phyloP scores from a whole-genome alignment of 2,113 vertebrate species.

The Cryptotis parvus region DNA sequence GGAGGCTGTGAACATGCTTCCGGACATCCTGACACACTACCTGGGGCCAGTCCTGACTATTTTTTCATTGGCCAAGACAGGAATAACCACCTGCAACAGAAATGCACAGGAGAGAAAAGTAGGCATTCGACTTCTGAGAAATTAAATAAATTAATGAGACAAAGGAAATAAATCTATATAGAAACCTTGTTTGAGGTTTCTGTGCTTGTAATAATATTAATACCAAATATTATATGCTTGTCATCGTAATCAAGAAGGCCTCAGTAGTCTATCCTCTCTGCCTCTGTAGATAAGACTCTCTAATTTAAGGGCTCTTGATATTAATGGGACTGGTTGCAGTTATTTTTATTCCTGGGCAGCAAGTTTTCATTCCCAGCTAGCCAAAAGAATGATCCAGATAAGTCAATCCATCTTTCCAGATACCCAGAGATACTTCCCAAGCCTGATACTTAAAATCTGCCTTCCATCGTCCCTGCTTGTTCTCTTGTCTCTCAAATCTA shows the following conservation, averaged over 20 bases:
- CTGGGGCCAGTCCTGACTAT: conserved; percentile 91
- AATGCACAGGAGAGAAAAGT: background rate
- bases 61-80: conserved; percentile 91
- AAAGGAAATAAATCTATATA: background rate
- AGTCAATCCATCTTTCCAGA: background rate
- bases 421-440: background rate
- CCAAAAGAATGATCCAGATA: background rate
- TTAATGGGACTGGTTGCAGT: background rate
- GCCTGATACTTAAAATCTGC: background rate
- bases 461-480: background rate
- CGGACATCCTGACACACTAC: conserved; percentile 91
- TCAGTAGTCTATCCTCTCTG: no score
- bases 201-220: background rate
- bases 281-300: background rate
- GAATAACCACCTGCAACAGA: conserved; percentile 90
- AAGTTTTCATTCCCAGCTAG: background rate
- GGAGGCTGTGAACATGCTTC: conserved; percentile 88
- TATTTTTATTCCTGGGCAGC: background rate
- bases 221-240: background rate
- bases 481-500: background rate
- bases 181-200: background rate
- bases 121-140: background rate
- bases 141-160: background rate
- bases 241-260: background rate
- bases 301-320: background rate